Evolutionary conservation across 2,888 invertebrate genomes (phyloP), one percentile per base, ranked within the genome.

Genomic region (Eupithecia subfuscata): DNA sequence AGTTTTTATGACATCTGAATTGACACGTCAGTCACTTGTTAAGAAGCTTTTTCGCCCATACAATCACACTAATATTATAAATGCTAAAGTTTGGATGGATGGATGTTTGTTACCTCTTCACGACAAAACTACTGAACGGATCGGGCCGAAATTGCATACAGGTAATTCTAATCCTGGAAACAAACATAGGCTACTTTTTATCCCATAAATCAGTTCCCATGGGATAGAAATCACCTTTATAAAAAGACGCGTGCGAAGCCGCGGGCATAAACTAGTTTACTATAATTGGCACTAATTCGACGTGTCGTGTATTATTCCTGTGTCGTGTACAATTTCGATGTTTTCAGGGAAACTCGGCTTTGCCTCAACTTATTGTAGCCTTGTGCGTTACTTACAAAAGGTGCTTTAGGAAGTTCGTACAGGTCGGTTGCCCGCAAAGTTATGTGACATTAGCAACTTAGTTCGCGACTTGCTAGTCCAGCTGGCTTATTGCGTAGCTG

Each of bases 331-430:
- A 25, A 60, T 60, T 25, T 25, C 9, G 25, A 60, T 60, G 60
- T 22, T 25, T 25, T 25, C 60, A 22, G 25, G 22, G 12, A 60
- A 60, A 25, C 60, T 60, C 60, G 2, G 43, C 68, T 63, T 67
- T 45, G 45, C 14, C 69, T 11, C 48, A 69, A 69, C 69, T 69
- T 69, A 69, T 48, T 12, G 60, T 60, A 67, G 65, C 40, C 30
- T 40, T 67, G 65, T 67, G 65, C 22, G 67, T 70, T 30, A 73
- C 73, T 63, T 63, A 25, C 70, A 65, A 74, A 67, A 71, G 68
- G 60, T 40, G 70, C 74, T 63, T 70, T 68, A 34, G 22, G 37
- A 71, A 74, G 73, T 52, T 65, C 12, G 34, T n/a, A 67, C n/a
- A 67, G 37, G 65, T n/a, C 65, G 65, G 65, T 67, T 37, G 65